Base-by-base conservation (phyloP, 2,113 vertebrate genomes). In the Actenoides hombroni region DNA sequence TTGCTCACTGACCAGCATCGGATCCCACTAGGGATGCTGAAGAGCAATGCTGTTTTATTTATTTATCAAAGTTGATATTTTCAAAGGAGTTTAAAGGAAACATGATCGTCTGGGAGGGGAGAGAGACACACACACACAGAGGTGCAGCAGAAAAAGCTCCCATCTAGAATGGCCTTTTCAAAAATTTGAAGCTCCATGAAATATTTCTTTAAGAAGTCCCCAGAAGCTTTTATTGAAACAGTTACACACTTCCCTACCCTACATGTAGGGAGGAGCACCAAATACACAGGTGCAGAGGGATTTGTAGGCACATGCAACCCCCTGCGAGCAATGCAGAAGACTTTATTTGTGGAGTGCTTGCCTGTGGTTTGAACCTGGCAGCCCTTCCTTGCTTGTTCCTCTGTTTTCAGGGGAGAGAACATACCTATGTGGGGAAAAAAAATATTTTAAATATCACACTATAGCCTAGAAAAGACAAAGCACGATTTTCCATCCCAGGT, bases 21-120 rank as follows among this genome's bases (percentile, higher is more conserved):
- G 60, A n/a, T 46, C 9, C 56, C n/a, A 9, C 81, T 17, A 84
- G 51, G 14, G 31, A 63, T 46, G 88, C 81, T 67, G 33, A 77
- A 63, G 28, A 16, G 67, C 9, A 13, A 21, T 59, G 37, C 5
- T 54, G 56, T 59, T 73, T 83, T 80, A 74, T 95, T 91, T 61
- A 80, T 83, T 88, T 87, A 92, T 78, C 74, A 97, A 94, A 96
- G 81, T 37, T 59, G 53, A 12, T 59, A 10, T 70, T 92, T 94
- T 89, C 73, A 78, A 84, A 86, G 60, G 69, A 26, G 5, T 86
- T 81, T 82, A 84, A 63, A 86, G 42, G 40, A 35, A 92, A 46
- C 51, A 4, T 0, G 5, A 71, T 65, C 77, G 74, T 67, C 37
- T 40, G 56, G 40, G 35, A 86, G 71, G 12, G 64, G 5, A 26